Conservation (phyloP, 2,888 invertebrate genomes). For the Norana najaformis region DNA sequence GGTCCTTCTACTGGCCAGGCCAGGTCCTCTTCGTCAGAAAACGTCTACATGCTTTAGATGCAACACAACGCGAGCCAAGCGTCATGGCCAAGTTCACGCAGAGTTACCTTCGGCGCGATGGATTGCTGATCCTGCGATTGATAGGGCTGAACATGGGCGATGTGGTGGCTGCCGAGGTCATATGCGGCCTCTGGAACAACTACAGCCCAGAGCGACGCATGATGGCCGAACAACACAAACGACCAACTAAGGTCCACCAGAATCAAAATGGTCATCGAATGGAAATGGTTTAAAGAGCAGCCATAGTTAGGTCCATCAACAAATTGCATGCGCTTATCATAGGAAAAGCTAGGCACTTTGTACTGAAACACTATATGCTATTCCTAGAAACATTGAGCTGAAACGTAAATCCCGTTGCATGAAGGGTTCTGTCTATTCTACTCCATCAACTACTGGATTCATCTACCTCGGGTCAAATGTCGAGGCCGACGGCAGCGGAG, state of each 20-base stretch:
- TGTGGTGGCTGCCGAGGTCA: conserved; percentile 14
- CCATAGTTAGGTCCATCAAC: no score
- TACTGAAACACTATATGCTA: no score
- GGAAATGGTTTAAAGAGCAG: not conserved
- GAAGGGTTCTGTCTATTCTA: no score
- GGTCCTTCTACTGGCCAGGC: conserved; percentile 29
- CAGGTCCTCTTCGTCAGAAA: conserved; percentile 16
- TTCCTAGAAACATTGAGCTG: no score
- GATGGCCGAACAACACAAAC: not conserved
- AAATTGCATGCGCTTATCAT: no score
- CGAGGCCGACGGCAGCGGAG: no score
- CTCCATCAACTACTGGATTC: no score
- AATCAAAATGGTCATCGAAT: not conserved
- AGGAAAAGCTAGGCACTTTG: no score
- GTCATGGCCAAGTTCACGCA: conserved; percentile 24
- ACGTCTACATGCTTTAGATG: not conserved
- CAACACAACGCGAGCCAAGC: not conserved
- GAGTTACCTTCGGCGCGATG: conserved; percentile 19
- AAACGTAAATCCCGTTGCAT: no score
- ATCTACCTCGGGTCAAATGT: no score
- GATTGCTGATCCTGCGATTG: conserved; percentile 2
- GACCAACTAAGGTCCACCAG: not conserved
- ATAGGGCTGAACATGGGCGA: conserved; percentile 24
- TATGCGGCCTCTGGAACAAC: conserved; percentile 14
- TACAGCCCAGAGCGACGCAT: conserved; percentile 16